A percentile compares a stretch with the other conserved stretches of the same genome.
These are phyloP conservation scores for Lasiommata megera DNA, from an alignment of 2,888 invertebrate species.

Conservation along the genomic window DNA sequence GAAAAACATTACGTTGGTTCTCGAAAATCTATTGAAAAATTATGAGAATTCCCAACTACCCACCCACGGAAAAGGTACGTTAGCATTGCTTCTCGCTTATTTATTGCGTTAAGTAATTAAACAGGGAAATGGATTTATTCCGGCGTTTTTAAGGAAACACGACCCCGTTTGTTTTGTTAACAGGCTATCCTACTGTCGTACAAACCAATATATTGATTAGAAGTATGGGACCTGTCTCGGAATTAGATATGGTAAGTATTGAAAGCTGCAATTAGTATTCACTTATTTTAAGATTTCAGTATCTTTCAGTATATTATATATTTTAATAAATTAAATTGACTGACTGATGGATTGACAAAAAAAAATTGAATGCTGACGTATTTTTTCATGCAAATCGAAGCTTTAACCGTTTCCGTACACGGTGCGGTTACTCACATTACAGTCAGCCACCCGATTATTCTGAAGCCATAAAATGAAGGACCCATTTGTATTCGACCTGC, in stretches of 20 bases:
- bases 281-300: too few relatives aligned
- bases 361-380: too few relatives aligned
- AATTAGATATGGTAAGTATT: slow-evolving; percentile 90
- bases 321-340: too few relatives aligned
- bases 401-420: too few relatives aligned
- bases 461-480: too few relatives aligned
- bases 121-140: background rate
- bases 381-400: too few relatives aligned
- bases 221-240: slow-evolving; percentile 96
- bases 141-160: background rate
- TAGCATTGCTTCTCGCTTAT: background rate
- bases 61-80: slow-evolving; percentile 91
- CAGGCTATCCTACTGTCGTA: slow-evolving; percentile 91
- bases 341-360: too few relatives aligned
- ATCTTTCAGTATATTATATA: too few relatives aligned
- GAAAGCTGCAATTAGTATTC: too few relatives aligned
- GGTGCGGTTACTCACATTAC: too few relatives aligned
- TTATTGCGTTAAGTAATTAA: slow-evolving; percentile 3
- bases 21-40: slow-evolving; percentile 93
- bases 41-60: slow-evolving; percentile 95
- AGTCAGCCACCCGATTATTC: too few relatives aligned
- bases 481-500: too few relatives aligned
- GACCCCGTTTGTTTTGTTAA: slow-evolving; percentile 38
- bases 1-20: slow-evolving; percentile 90
- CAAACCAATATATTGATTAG: slow-evolving; percentile 93